Evolutionary conservation across 2,888 invertebrate species (phyloP).

Genomic region (Andrena camellia): DNA sequence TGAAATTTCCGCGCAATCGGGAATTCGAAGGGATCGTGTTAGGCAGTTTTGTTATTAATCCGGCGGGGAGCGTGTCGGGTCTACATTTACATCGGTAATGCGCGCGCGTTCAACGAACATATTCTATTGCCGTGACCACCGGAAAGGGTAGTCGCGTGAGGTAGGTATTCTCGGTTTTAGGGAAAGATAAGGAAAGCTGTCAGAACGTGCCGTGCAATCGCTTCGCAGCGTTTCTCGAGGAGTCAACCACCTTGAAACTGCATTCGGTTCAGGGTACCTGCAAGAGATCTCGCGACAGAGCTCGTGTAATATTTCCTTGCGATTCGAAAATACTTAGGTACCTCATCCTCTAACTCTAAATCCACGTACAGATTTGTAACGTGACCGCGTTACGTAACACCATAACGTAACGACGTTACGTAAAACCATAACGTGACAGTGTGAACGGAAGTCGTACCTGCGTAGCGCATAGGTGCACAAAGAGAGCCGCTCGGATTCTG

Average conservation of each 20-base stretch:
- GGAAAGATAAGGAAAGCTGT: not conserved
- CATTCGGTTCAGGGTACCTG: constrained; percentile 2
- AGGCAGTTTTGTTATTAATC: not conserved
- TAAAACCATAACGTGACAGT: too few species aligned
- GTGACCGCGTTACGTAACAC: too few species aligned
- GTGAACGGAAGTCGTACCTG: too few species aligned
- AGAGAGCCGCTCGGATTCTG: too few species aligned
- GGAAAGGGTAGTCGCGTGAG: constrained; percentile 15
- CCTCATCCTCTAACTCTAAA: too few species aligned
- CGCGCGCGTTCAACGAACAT: not conserved
- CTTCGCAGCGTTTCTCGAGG: not conserved
- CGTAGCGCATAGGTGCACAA: too few species aligned
- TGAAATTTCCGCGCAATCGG: not conserved
- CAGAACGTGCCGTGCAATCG: not conserved
- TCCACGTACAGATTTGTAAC: too few species aligned
- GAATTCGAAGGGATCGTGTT: not conserved
- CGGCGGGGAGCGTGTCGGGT: constrained; percentile 9
- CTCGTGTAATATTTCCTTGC: not conserved
- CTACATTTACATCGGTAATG: constrained; percentile 24
- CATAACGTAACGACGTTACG: too few species aligned
- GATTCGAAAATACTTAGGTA: not conserved
- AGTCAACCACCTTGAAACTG: constrained; percentile 26
- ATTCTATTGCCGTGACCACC: constrained; percentile 10
- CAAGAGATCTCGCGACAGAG: not conserved
- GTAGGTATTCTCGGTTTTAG: not conserved